Conservation (phyloP, 92 coral and sea anemone genomes). For the Isaurus tuberculatus region DNA sequence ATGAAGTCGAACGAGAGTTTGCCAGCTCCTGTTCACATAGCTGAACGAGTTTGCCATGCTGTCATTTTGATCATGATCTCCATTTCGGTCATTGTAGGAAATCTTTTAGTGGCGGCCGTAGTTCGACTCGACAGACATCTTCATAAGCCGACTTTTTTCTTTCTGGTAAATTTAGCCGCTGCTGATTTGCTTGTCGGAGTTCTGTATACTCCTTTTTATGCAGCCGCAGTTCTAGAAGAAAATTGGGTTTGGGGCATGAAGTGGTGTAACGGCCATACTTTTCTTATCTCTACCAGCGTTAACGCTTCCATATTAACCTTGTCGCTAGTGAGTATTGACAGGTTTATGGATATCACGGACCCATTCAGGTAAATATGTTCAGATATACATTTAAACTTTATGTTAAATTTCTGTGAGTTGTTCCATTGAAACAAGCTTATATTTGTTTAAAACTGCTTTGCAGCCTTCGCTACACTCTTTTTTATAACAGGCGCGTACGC, state of each 20-base stretch:
- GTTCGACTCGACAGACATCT: slow-evolving; percentile 57
- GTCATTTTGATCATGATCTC: slow-evolving; percentile 42
- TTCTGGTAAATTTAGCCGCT: slow-evolving; percentile 60
- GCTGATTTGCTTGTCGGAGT: slow-evolving; percentile 61
- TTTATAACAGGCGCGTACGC: too few relatives aligned
- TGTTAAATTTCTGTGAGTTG: too few relatives aligned
- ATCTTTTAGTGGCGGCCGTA: slow-evolving; percentile 53
- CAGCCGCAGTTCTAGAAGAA: slow-evolving; percentile 53
- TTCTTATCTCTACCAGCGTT: slow-evolving; percentile 62
- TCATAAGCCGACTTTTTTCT: slow-evolving; percentile 66
- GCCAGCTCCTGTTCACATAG: background rate
- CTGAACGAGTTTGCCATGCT: slow-evolving; percentile 43
- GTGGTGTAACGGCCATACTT: slow-evolving; percentile 60
- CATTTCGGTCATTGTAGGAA: slow-evolving; percentile 55
- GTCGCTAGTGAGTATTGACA: slow-evolving; percentile 60
- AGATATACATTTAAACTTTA: too few relatives aligned
- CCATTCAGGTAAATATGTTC: slow-evolving; percentile 47
- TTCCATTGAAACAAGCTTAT: too few relatives aligned
- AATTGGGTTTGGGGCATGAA: slow-evolving; percentile 49
- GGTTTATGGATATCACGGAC: slow-evolving; percentile 56
- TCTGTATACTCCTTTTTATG: slow-evolving; percentile 60
- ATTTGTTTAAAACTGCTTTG: too few relatives aligned
- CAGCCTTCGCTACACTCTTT: too few relatives aligned
- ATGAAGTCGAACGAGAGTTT: background rate
- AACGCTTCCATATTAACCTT: slow-evolving; percentile 62